phyloP scores from a whole-genome alignment of 2,113 vertebrate genomes.

The Mandrillus leucophaeus region DNA sequence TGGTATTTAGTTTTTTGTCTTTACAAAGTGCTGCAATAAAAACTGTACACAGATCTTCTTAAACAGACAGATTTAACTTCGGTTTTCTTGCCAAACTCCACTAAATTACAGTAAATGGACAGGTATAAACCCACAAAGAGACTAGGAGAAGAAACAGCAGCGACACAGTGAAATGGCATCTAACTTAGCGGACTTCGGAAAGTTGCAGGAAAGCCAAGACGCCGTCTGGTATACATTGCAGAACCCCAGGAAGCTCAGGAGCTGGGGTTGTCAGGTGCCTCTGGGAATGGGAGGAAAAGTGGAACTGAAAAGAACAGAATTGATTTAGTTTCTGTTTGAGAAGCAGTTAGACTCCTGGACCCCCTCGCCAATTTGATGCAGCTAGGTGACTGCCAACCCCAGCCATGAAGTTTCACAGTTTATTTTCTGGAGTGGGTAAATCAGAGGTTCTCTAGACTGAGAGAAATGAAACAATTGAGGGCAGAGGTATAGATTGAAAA shows the following conservation, averaged over 20 bases:
- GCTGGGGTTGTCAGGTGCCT: no score
- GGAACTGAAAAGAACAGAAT: background rate
- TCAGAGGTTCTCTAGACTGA: background rate
- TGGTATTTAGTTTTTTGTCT: background rate
- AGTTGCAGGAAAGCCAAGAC: background rate
- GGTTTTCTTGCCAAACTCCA: background rate
- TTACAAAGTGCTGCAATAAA: background rate
- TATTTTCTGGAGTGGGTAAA: background rate
- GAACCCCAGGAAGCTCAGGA: background rate
- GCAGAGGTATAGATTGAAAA: background rate
- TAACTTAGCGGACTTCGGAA: background rate
- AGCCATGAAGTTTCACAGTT: background rate
- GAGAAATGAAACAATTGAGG: background rate
- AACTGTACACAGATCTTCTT: background rate
- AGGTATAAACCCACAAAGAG: background rate
- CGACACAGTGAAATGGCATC: background rate
- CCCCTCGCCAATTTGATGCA: background rate
- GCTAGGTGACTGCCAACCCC: background rate
- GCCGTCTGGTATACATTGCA: fast-evolving
- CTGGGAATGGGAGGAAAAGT: background rate
- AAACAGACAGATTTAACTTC: background rate
- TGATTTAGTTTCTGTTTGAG: background rate
- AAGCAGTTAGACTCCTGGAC: background rate
- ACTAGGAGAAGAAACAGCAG: background rate
- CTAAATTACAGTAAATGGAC: background rate